Base-by-base conservation (phyloP, 2,113 vertebrate genomes). In the Mesoclemmys tuberculata region DNA sequence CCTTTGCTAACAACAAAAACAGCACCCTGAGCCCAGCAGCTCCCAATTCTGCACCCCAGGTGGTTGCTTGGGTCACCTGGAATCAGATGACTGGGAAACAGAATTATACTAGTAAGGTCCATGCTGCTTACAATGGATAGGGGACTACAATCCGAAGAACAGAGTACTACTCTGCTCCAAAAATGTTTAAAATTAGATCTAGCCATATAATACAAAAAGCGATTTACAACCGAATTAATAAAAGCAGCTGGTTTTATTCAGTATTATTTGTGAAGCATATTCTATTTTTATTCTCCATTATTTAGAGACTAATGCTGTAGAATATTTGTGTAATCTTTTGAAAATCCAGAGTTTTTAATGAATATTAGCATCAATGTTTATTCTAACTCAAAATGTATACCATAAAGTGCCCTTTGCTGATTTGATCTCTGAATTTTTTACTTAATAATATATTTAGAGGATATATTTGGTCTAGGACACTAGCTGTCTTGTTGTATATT, bases 401-500 rank as follows among this genome's bases (percentile, higher is more conserved):
- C 54, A 26, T n/a, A 68, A 14, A 1, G 0, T 18, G 1, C 1
- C 78, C 1, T 26, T 85, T 92, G 27, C 61, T 1, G 61, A 0
- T 58, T 49, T 44, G n/a, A 82, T 88, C 54, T 74, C 4, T n/a
- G 2, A 49, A 3, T 74, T 86, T 84, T 49, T 18, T 68, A 22
- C 22, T 38, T 49, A 64, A 80, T 74, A 29, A 10, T 77, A 0
- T 27, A 64, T 85, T 79, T 83, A 41, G 12, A 31, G 3, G 2
- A 1, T 68, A 0, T 0, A 58, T 86, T 87, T 44, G 6, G 9
- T 80, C 1, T 35, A 2, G n/a, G 11, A 54, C 10, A 54, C 0
- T 4, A 56, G 21, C 12, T 11, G 2, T 35, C 5, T 56, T 80
- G 3, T 27, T 29, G 56, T 35, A 48, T 61, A 64, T 24, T 80